A percentile compares a stretch with the other conserved stretches of the same genome.
Conservation (phyloP, 2,113 vertebrate genomes). For the Thermophis baileyi region DNA sequence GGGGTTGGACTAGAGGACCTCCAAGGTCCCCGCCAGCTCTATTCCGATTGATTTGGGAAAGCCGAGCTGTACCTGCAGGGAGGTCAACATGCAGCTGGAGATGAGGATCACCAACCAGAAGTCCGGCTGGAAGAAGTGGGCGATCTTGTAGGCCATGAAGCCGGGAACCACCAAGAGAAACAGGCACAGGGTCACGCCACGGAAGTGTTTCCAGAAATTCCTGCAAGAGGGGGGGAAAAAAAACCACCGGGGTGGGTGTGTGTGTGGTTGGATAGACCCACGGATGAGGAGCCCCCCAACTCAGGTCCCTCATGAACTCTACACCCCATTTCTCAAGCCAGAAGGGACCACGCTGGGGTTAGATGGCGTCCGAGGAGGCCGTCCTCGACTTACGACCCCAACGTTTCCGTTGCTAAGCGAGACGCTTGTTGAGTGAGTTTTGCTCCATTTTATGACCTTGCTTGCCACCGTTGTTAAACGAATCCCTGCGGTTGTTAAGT, state of each 20-base stretch:
- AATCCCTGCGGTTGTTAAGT: no score
- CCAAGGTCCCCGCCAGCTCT: no score
- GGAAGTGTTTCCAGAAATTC: conserved; percentile 82
- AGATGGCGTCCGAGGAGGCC: neutral
- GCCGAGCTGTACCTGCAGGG: conserved; percentile 74
- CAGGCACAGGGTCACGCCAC: conserved; percentile 81
- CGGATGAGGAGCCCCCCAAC: no score
- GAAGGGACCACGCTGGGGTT: neutral
- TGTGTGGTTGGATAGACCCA: no score
- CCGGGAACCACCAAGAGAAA: conserved; percentile 79
- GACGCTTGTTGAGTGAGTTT: no score
- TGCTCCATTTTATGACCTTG: no score
- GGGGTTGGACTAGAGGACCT: no score
- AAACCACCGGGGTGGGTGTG: neutral
- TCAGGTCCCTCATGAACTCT: neutral
- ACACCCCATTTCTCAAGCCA: no score
- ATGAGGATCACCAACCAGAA: conserved; percentile 88
- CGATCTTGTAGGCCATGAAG: conserved; percentile 83
- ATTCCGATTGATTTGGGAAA: no score
- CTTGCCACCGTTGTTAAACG: no score
- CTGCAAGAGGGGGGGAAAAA: conserved; percentile 40
- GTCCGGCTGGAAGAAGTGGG: conserved; percentile 86
- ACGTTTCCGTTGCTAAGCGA: no score
- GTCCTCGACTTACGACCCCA: no score
- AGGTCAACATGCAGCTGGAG: conserved; percentile 86